phyloP scores from a whole-genome alignment of 1,140 invertebrate genomes.

The Aplysia californica region DNA sequence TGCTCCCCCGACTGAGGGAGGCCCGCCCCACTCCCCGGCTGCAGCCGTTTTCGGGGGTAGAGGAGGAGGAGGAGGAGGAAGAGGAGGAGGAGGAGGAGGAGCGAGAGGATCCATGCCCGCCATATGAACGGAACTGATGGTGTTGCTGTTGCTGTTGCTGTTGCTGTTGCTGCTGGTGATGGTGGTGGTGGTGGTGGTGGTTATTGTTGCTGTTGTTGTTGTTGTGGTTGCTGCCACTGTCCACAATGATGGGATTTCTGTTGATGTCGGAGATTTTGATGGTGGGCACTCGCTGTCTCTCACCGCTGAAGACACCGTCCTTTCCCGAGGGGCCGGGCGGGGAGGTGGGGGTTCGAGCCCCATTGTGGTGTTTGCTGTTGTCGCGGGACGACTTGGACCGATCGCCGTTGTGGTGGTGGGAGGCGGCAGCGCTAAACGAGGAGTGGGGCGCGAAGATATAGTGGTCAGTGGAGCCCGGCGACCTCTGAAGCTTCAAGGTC shows the following conservation, averaged over 20 bases:
- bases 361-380: neutral
- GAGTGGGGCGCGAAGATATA: slow-evolving; percentile 8
- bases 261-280: slow-evolving; percentile 31
- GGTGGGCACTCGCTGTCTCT: slow-evolving; percentile 15
- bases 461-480: slow-evolving; percentile 23
- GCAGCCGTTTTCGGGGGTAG: neutral
- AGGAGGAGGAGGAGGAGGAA: neutral
- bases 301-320: neutral
- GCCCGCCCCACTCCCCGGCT: neutral
- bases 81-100: neutral
- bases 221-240: neutral
- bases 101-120: neutral
- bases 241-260: slow-evolving; percentile 29
- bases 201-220: neutral
- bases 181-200: neutral
- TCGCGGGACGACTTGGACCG: neutral
- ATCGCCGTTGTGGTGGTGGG: neutral
- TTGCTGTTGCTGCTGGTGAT: no score
- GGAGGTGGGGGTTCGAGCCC: neutral
- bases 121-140: neutral
- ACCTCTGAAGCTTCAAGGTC: slow-evolving; percentile 24
- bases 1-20: neutral
- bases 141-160: neutral
- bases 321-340: neutral
- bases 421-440: neutral